phyloP scores from a whole-genome alignment of 2,113 vertebrate species.

The Leucoraja erinaceus region DNA sequence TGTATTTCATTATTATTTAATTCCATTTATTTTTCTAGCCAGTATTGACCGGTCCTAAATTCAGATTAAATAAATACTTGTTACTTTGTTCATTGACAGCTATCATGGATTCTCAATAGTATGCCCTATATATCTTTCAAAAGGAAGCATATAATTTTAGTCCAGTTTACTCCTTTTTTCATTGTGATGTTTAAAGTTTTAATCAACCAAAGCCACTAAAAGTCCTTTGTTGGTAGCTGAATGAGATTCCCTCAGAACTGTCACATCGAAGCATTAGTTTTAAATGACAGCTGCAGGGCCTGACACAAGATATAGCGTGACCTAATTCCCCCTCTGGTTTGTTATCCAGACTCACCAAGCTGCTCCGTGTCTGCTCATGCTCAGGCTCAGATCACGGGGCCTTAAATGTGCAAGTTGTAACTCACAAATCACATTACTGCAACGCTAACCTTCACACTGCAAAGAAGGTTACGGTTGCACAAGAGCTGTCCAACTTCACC shows the following conservation, averaged over 20 bases:
- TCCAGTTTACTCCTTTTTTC: neutral
- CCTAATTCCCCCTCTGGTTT: neutral
- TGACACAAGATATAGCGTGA: neutral
- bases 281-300: neutral
- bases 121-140: neutral
- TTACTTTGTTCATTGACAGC: neutral
- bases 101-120: neutral
- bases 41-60: neutral
- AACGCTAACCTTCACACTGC: neutral
- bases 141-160: neutral
- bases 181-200: neutral
- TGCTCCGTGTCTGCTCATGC: constrained; percentile 5
- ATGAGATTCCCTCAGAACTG: neutral
- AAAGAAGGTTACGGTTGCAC: constrained; percentile 25
- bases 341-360: neutral
- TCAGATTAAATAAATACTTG: neutral
- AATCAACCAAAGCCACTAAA: neutral
- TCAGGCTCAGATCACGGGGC: constrained; percentile 10
- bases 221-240: neutral
- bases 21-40: neutral
- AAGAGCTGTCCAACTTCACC: neutral
- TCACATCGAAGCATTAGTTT: neutral
- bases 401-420: neutral
- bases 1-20: neutral
- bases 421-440: neutral